These are phyloP conservation scores for Platichthys flesus DNA, from an alignment of 2,113 vertebrate genomes.

Conservation along the genomic window DNA sequence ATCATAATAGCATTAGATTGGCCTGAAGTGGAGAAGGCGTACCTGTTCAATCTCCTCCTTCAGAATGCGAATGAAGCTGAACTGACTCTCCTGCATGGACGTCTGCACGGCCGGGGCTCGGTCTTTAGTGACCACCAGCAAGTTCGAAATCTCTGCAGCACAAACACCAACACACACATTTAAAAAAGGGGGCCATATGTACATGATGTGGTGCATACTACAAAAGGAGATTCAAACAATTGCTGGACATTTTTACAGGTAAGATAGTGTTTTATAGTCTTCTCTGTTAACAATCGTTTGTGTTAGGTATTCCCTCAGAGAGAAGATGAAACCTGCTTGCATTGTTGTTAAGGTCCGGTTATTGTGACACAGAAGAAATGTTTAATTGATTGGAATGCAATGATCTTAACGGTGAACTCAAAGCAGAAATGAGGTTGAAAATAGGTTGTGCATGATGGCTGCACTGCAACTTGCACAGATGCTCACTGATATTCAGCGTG, in stretches of 20 bases:
- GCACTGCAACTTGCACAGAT: slow-evolving; percentile 1
- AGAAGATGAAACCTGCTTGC: neutral
- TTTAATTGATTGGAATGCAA: neutral
- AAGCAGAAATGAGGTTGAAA: neutral
- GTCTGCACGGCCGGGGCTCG: slow-evolving; percentile 79
- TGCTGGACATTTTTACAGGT: neutral
- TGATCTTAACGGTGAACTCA: neutral
- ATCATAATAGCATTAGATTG: neutral
- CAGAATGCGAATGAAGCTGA: slow-evolving; percentile 93
- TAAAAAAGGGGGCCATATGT: neutral
- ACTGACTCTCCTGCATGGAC: slow-evolving; percentile 84
- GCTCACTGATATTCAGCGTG: neutral
- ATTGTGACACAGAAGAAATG: neutral
- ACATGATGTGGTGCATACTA: neutral
- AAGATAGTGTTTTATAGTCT: neutral
- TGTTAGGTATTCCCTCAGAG: neutral
- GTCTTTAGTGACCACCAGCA: slow-evolving; percentile 93
- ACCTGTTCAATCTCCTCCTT: slow-evolving; percentile 94
- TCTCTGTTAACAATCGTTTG: neutral
- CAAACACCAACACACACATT: slow-evolving; percentile 6
- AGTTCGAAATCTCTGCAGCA: slow-evolving; percentile 92
- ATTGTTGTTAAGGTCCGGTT: neutral
- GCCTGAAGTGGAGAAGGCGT: neutral
- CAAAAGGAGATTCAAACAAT: neutral
- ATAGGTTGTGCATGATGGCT: neutral